These are phyloP conservation scores for Phrynocephalus forsythii DNA, from an alignment of 2,797 vertebrate species.

Conservation along the genomic window DNA sequence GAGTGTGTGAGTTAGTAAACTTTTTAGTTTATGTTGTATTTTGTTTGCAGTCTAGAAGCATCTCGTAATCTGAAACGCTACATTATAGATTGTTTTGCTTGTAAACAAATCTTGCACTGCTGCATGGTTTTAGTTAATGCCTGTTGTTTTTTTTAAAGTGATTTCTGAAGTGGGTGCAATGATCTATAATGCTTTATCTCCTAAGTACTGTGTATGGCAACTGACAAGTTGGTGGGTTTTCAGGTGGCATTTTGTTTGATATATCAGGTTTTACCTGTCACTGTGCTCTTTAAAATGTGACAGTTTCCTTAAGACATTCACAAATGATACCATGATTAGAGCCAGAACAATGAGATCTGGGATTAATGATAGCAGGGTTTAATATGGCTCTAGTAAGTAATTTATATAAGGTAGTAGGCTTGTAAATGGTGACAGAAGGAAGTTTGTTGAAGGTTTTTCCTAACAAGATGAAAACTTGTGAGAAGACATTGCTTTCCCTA, in stretches of 20 bases:
- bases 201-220: neutral
- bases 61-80: no score
- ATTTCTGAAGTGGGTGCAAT: neutral
- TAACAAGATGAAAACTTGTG: neutral
- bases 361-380: conserved; percentile 16
- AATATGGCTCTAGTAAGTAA: conserved; percentile 7
- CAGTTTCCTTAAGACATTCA: conserved; percentile 12
- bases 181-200: neutral
- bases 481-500: neutral
- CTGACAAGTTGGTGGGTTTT: neutral
- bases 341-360: conserved; percentile 7
- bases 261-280: conserved; percentile 11
- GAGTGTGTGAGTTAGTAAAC: no score
- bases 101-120: no score
- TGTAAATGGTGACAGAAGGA: neutral
- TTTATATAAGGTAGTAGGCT: conserved; percentile 8
- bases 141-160: neutral
- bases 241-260: conserved; percentile 16
- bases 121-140: no score
- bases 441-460: neutral
- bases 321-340: conserved; percentile 25
- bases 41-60: no score
- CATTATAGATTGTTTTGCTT: no score
- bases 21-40: no score
- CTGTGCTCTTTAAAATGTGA: conserved; percentile 10